These are phyloP conservation scores for Pinna nobilis DNA, from an alignment of 1,140 invertebrate species.

Conservation along the genomic window DNA sequence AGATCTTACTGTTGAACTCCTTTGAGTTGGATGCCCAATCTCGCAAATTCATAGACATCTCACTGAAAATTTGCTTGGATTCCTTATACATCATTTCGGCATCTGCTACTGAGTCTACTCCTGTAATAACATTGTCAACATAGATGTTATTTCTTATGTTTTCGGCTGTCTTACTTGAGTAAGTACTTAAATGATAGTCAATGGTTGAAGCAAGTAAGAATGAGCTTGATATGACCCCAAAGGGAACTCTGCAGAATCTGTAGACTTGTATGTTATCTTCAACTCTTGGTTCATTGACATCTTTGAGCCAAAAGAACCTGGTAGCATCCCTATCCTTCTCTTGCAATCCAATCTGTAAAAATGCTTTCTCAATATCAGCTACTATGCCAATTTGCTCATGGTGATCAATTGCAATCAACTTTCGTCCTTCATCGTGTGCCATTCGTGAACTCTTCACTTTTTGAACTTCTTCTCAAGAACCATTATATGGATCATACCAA, in stretches of 20 bases:
- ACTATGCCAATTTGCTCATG: slow-evolving; percentile 12
- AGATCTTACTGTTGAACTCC: too few species aligned
- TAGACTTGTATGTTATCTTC: slow-evolving; percentile 13
- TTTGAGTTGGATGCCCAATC: too few species aligned
- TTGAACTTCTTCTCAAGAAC: too few species aligned
- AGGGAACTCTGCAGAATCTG: slow-evolving; percentile 33
- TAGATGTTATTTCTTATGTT: slow-evolving; percentile 33
- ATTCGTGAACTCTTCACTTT: too few species aligned
- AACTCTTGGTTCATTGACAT: not conserved
- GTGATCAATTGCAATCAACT: too few species aligned
- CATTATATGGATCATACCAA: too few species aligned
- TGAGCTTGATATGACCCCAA: slow-evolving; percentile 34
- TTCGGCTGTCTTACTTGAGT: not conserved
- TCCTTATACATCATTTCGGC: not conserved
- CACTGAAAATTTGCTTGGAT: slow-evolving; percentile 26
- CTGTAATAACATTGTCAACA: slow-evolving; percentile 35
- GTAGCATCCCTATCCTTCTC: slow-evolving; percentile 23
- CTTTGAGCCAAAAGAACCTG: slow-evolving; percentile 33
- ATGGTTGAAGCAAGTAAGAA: slow-evolving; percentile 28
- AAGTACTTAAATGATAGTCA: slow-evolving; percentile 18
- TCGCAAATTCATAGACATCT: slow-evolving; percentile 36
- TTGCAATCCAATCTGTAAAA: slow-evolving; percentile 3
- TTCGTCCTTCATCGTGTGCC: too few species aligned
- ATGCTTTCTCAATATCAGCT: slow-evolving; percentile 8
- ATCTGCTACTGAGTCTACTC: not conserved